phyloP scores from a whole-genome alignment of 2,888 invertebrate species.

The Iselma pallidipennis region DNA sequence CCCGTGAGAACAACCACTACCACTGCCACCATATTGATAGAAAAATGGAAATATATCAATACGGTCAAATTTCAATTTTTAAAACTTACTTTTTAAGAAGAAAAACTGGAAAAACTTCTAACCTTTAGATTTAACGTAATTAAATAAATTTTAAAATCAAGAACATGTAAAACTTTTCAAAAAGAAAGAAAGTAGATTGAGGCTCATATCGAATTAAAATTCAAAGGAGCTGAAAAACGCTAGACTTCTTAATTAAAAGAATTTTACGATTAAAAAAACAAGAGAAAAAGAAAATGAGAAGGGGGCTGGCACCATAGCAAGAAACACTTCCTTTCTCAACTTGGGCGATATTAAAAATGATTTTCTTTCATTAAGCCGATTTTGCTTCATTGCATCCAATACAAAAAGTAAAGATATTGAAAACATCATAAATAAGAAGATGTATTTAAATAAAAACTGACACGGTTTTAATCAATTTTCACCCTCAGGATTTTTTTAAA shows the following conservation, averaged over 20 bases:
- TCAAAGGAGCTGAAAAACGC: slow-evolving; percentile 36
- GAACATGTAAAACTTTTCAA: slow-evolving; percentile 39
- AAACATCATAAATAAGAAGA: neutral
- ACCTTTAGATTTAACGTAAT: slow-evolving; percentile 24
- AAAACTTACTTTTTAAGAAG: neutral
- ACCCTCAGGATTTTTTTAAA: too few species aligned
- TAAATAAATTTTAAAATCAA: slow-evolving; percentile 41
- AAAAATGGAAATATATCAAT: neutral
- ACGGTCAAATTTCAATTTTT: neutral
- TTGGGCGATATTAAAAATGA: slow-evolving; percentile 24
- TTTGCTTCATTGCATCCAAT: slow-evolving; percentile 23
- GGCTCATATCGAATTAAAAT: slow-evolving; percentile 40
- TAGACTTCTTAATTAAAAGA: slow-evolving; percentile 39
- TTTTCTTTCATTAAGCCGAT: slow-evolving; percentile 27
- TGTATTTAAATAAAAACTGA: neutral
- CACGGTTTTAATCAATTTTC: neutral
- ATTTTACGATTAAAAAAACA: slow-evolving; percentile 37
- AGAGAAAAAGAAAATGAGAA: slow-evolving; percentile 7
- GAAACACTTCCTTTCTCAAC: slow-evolving; percentile 29
- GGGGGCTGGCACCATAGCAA: neutral
- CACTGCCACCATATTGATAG: neutral
- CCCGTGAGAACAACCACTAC: neutral
- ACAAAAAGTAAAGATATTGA: neutral
- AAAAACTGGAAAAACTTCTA: slow-evolving; percentile 5
- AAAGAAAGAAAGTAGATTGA: slow-evolving; percentile 9